These are phyloP conservation scores for Pomatorhinus ruficollis DNA, from an alignment of 2,113 vertebrate genomes.

Conservation along the genomic window DNA sequence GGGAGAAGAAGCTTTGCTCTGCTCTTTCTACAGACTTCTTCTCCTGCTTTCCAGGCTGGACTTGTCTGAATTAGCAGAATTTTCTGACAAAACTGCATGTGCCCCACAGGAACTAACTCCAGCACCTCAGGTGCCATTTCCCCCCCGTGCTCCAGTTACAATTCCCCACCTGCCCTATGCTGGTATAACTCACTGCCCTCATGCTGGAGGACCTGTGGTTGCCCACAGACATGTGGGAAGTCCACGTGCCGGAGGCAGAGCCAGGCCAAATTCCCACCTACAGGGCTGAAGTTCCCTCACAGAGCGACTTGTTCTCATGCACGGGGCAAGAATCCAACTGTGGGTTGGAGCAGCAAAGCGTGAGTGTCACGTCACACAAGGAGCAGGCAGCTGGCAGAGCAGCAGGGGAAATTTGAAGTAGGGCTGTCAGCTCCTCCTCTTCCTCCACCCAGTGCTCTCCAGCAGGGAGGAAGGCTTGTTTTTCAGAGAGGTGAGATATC, in stretches of 20 bases:
- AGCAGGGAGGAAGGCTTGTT: slow-evolving; percentile 42
- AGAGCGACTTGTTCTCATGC: neutral
- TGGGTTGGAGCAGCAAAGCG: neutral
- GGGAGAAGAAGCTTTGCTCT: neutral
- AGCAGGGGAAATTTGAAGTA: slow-evolving; percentile 15
- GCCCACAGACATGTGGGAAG: neutral
- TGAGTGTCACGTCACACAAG: neutral
- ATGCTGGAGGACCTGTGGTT: fast-evolving
- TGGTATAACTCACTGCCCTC: neutral
- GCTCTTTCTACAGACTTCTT: neutral
- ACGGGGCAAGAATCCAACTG: neutral
- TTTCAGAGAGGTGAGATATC: slow-evolving; percentile 39
- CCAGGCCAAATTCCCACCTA: neutral
- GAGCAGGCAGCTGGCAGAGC: slow-evolving; percentile 39
- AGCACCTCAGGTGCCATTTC: neutral
- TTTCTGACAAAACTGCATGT: neutral
- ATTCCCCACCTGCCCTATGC: neutral
- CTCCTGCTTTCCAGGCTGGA: neutral
- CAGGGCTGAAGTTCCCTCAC: neutral
- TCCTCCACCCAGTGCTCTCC: neutral
- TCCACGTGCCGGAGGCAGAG: neutral
- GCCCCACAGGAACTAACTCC: neutral
- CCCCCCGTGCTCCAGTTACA: neutral
- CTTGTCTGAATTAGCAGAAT: neutral
- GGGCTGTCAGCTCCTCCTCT: slow-evolving; percentile 44